Conservation (phyloP, 2,888 invertebrate genomes). For the Troides helena region DNA sequence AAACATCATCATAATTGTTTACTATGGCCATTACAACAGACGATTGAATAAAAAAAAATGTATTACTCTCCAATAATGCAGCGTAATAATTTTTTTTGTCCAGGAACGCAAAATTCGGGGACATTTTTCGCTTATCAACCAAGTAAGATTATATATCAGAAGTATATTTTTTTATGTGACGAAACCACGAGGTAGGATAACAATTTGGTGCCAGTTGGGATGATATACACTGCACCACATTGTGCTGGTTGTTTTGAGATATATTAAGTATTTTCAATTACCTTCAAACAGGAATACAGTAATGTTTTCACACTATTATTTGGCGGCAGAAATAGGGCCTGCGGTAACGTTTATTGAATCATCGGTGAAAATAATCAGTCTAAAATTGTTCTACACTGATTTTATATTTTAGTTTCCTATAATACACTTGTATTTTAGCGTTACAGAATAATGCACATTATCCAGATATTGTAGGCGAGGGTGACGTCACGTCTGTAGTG, state of each 20-base stretch:
- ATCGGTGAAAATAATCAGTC: not conserved
- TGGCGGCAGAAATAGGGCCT: too few species aligned
- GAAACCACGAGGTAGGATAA: too few species aligned
- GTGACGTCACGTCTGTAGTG: constrained; percentile 55
- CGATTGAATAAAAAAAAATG: constrained; percentile 2
- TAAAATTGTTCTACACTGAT: not conserved
- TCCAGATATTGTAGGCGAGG: constrained; percentile 63
- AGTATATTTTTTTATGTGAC: not conserved
- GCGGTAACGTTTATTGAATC: too few species aligned
- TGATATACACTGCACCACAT: too few species aligned
- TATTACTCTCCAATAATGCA: constrained; percentile 49
- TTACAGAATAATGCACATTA: constrained; percentile 33
- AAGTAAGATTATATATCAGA: constrained; percentile 30
- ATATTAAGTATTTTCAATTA: too few species aligned
- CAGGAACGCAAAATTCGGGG: constrained; percentile 31
- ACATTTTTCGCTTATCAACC: constrained; percentile 29
- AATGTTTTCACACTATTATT: too few species aligned
- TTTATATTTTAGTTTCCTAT: not conserved
- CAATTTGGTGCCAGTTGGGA: too few species aligned
- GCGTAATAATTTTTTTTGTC: constrained; percentile 42
- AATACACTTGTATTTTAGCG: constrained; percentile 27
- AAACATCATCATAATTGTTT: constrained; percentile 23
- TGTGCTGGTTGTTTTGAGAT: too few species aligned
- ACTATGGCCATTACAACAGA: constrained; percentile 27
- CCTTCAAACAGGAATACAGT: too few species aligned